phyloP scores from a whole-genome alignment of 2,113 vertebrate genomes.

The Zosterops borbonicus region DNA sequence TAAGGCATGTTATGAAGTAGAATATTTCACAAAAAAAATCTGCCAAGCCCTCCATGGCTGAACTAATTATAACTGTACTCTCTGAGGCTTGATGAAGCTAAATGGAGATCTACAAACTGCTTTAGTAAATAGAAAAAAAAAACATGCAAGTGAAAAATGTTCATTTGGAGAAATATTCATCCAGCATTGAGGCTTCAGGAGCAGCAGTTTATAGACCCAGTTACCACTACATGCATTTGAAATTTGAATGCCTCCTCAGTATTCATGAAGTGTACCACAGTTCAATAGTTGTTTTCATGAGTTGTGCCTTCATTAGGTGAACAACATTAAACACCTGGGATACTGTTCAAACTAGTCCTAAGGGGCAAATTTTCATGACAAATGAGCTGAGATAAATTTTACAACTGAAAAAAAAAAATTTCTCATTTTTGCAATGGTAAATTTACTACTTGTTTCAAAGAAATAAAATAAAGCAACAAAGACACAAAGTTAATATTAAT shows the following conservation, averaged over 20 bases:
- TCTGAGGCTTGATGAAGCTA: conserved; percentile 38
- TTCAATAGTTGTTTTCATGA: conserved; percentile 72
- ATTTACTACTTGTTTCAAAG: conserved; percentile 65
- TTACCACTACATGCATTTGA: conserved; percentile 61
- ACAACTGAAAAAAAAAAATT: conserved; percentile 59
- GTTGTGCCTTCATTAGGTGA: conserved; percentile 73
- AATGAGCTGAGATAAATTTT: conserved; percentile 71
- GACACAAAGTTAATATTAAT: conserved; percentile 70
- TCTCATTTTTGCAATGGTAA: conserved; percentile 62
- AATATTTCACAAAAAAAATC: conserved; percentile 31
- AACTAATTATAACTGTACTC: conserved; percentile 48
- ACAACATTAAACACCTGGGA: conserved; percentile 77
- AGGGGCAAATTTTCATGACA: conserved; percentile 73
- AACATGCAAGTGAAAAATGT: conserved; percentile 8
- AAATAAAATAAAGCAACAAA: conserved; percentile 61
- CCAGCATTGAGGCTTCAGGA: background rate
- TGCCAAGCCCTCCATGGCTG: conserved; percentile 25
- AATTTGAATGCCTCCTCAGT: conserved; percentile 62
- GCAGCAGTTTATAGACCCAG: conserved; percentile 43
- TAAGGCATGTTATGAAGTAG: conserved; percentile 34
- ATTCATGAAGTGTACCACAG: conserved; percentile 65
- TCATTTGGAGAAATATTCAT: conserved; percentile 49
- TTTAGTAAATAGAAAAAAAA: conserved; percentile 41
- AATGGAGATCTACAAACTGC: conserved; percentile 52
- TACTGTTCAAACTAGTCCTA: conserved; percentile 69